Conservation (phyloP, 2,113 vertebrate genomes). For the Pelecanus crispus region DNA sequence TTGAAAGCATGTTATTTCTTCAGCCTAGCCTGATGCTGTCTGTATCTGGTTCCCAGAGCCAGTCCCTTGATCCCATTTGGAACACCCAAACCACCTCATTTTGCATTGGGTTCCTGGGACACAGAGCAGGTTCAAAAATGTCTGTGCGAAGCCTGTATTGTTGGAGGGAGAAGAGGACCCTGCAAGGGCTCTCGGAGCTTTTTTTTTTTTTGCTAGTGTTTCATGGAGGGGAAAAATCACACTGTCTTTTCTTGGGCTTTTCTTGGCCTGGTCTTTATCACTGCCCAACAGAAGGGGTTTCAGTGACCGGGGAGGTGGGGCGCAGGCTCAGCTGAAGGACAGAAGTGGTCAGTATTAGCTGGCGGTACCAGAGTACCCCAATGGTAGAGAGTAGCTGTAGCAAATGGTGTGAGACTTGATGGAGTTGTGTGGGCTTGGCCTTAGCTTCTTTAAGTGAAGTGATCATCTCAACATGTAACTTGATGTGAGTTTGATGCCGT, state of each 20-base stretch:
- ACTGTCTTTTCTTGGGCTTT: not conserved
- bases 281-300: not conserved
- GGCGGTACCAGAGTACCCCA: not conserved
- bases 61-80: not conserved
- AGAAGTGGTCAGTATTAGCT: not conserved
- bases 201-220: not conserved
- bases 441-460: not conserved
- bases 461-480: conserved; percentile 37
- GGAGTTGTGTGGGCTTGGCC: not conserved
- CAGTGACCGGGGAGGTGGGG: not conserved
- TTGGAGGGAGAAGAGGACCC: not conserved
- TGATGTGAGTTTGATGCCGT: not conserved
- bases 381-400: not conserved
- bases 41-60: not conserved
- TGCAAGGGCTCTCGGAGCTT: not conserved
- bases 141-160: not conserved
- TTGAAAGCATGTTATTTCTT: not conserved
- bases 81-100: not conserved
- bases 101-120: not conserved
- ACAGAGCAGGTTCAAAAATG: not conserved
- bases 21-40: not conserved
- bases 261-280: not conserved
- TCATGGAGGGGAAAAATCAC: not conserved
- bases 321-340: not conserved
- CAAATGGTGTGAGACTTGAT: not conserved